Base-by-base conservation (phyloP, 2,113 vertebrate genomes). In the Noturus placidus region DNA sequence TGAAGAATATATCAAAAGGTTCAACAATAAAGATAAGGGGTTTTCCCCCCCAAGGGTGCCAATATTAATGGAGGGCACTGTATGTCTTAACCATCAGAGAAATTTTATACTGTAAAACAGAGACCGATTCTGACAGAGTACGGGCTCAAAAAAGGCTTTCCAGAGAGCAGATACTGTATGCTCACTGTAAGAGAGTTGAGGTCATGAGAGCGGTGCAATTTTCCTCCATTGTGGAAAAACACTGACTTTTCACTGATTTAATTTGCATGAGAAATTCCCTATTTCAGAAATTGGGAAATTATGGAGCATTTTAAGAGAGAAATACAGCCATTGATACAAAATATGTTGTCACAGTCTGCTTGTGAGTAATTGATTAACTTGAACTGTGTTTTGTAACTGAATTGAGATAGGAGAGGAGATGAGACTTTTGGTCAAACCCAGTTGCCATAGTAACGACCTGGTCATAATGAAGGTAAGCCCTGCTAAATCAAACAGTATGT, bases 401-500 rank as follows among this genome's bases (percentile, higher is more conserved):
- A 14, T 50, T 77, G 42, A 77, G 25, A 77, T 4, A 50, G 15
- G 42, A n/a, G 42, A 77, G 25, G 35, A 7, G 33, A 22, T 0
- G 0, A 77, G 74, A 14, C 74, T 52, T 52, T 52, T 77, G 74
- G 42, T 52, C 74, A 77, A 77, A 52, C 46, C 25, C 25, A n/a
- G 74, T 77, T 50, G 11, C 42, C 25, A 77, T 52, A 77, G 74
- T 50, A 77, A 77, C 74, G 2, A 77, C 42, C 74, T 77, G 74
- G 74, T n/a, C 46, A 0, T 77, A 77, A 77, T 50, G 42, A 76
- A 0, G 11, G 5, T 52, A 50, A 77, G 25, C 74, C 11, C 22
- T 2, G 42, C 25, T 77, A 76, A 27, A 77, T n/a, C 42, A 74
- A 20, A 1, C 70, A 50, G 19, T 7, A 77, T 3, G 46, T 77